Evolutionary conservation across 1,140 invertebrate genomes (phyloP), one percentile per base, ranked within the genome.

Genomic region (Lycorma delicatula): DNA sequence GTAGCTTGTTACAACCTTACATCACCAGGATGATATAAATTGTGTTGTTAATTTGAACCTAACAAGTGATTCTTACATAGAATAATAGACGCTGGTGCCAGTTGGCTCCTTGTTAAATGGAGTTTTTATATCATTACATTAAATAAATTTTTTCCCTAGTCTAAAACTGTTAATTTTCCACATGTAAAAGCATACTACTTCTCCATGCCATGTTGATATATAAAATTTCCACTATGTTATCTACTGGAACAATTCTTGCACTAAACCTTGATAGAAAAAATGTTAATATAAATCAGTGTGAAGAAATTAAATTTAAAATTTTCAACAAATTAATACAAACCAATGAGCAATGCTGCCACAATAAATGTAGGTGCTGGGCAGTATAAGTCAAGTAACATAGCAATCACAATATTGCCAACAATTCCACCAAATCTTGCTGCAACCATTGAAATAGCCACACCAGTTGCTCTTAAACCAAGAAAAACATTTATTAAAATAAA

Each of bases 281-380:
- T 6, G 6, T 9, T 11, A 6, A 9, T 11, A 20, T 22, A 27
- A 50, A 28, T 7, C 20, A 53, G 11, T 46, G 16, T 9, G 16
- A 12, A 4, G 20, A 26, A 34, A 5, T 27, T 31, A 5, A 28
- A 7, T 34, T n/a, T 34, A 9, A 9, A 34, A 2, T 13, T 25
- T 48, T 48, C n/a, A n/a, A n/a, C n/a, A n/a, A n/a, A n/a, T n/a
- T n/a, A n/a, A 31, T 47, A 47, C 62, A 66, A 64, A 78, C 77
- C 81, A 61, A 88, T 87, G 51, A 91, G 77, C 58, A 91, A 78
- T 31, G 76, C 81, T 57, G 88, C 87, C 13, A 91, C 86, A 48
- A 91, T 89, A 71, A 90, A 90, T 36, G 87, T 90, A 36, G 88
- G 87, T 51, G 86, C 85, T 26, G 87, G 87, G 74, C 88, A 91